Base-by-base conservation (phyloP, 2,797 vertebrate species). In the Apogon talboti region DNA sequence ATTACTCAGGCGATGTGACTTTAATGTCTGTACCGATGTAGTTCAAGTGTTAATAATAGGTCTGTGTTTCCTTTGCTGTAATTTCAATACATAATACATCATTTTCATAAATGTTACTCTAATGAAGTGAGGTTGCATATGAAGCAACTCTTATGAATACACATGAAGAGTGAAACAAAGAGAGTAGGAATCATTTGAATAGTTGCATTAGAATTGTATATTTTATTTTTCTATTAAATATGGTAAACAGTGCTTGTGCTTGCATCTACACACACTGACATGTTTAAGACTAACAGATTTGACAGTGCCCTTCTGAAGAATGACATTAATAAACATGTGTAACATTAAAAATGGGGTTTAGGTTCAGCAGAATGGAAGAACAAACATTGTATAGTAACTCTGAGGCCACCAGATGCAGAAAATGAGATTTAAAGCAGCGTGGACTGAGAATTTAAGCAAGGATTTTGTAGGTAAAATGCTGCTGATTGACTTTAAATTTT, bases 41-140 rank as follows among this genome's bases (percentile, higher is more conserved):
- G 84, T 76, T 92, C 85, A 87, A 78, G 93, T 93, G 89, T 93
- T 95, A 95, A 92, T 96, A 96, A 94, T 88, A 92, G 93, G 93
- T 86, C 93, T 84, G 74, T 93, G 87, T 95, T 95, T 93, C 94
- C 92, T 93, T 95, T 75, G 74, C 89, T 70, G 74, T 74, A 46
- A 90, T 92, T 88, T 87, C 62, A 86, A 89, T 95, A 92, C 94
- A 95, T 93, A 93, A 92, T 92, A 87, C 88, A 81, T 92, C 45
- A 96, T 96, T 95, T 94, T 96, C 94, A 96, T 95, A 94, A 96
- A 95, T 94, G 93, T 94, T 95, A 92, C 95, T 95, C 94, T 95
- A 96, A 96, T 96, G 94, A 97, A 95, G 93, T 90, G 87, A 92
- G 92, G 91, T 93, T 93, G 92, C 92, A 93, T 95, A 92, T 48